Base-by-base conservation (phyloP, 2,113 vertebrate species). In the Myotis lucifugus region DNA sequence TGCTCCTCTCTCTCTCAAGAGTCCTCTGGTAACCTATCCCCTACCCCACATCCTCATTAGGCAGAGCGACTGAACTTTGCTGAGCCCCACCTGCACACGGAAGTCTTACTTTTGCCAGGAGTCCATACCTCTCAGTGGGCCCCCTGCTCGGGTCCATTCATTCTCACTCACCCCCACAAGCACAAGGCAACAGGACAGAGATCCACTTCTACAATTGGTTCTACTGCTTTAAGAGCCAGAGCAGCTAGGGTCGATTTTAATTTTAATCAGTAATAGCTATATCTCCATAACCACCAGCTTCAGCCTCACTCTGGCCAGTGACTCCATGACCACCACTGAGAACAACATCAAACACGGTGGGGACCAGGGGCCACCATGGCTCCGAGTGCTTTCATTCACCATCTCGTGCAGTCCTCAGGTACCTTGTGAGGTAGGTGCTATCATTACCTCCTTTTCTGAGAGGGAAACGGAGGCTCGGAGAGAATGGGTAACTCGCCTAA, bases 401-500 rank as follows among this genome's bases (percentile, higher is more conserved):
- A 0, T 15, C 15, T 59, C 81, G 12, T 1, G 32, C 25, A 14
- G 37, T n/a, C 52, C 34, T 91, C 50, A 19, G 5, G 74, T 2
- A 40, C 37, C 46, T 56, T 54, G 11, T 3, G 27, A 69, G 37
- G 59, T 21, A 4, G 54, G 19, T 4, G 50, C 27, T 37, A 2
- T 5, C 29, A 9, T 42, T 40, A n/a, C 4, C 32, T 73, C 59
- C 73, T 90, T 56, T 83, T 4, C 0, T 32, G 86, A 32, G 42
- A 94, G 78, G 48, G 88, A 64, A 70, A 42, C 50, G 8, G 90
- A 93, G 78, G 74, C 32, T 90, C 72, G 40, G 37, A 32, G 91
- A 74, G 83, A 42, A n/a, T 0, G 6, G 0, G 0, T n/a, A 32
- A 46, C 59, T 84, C 11, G 46, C 21, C 40, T 50, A 21, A 25